A percentile compares a stretch with the other conserved stretches of the same genome.
Conservation (phyloP, 2,797 vertebrate genomes). For the Pteropus rufus region DNA sequence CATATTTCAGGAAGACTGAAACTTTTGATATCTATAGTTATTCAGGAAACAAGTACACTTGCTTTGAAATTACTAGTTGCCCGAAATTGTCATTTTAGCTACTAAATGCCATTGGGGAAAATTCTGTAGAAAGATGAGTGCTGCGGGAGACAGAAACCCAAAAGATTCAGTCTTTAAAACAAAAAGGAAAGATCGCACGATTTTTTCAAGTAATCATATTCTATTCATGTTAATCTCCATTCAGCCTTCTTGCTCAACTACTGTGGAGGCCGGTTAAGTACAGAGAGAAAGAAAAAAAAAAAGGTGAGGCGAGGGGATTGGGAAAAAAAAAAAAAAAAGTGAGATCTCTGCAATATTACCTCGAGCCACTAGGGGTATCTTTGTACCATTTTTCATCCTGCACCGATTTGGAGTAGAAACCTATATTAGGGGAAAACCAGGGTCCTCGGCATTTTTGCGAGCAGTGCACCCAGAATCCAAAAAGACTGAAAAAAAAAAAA, state of each 20-base stretch:
- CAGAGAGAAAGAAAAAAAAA: neutral
- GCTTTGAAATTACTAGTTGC: constrained; percentile 42
- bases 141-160: neutral
- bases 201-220: neutral
- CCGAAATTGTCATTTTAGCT: constrained; percentile 21
- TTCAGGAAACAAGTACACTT: constrained; percentile 37
- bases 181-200: neutral
- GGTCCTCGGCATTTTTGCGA: constrained; percentile 88
- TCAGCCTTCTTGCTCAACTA: neutral
- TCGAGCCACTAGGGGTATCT: constrained; percentile 90
- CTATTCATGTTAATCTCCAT: neutral
- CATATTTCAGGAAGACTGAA: constrained; percentile 11
- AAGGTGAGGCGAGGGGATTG: constrained; percentile 3
- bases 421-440: constrained; percentile 84
- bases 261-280: constrained; percentile 26
- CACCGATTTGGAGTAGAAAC: constrained; percentile 85
- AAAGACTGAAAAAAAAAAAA: constrained; percentile 69
- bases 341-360: constrained; percentile 79
- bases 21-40: neutral
- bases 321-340: neutral
- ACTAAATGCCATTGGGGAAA: neutral
- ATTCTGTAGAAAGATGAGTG: neutral
- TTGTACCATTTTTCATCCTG: constrained; percentile 91
- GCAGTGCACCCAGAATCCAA: constrained; percentile 87
- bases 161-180: constrained; percentile 26